These are phyloP conservation scores for Caenorhabditis sp. DNA, from an alignment of 2,888 invertebrate species.

Conservation along the genomic window DNA sequence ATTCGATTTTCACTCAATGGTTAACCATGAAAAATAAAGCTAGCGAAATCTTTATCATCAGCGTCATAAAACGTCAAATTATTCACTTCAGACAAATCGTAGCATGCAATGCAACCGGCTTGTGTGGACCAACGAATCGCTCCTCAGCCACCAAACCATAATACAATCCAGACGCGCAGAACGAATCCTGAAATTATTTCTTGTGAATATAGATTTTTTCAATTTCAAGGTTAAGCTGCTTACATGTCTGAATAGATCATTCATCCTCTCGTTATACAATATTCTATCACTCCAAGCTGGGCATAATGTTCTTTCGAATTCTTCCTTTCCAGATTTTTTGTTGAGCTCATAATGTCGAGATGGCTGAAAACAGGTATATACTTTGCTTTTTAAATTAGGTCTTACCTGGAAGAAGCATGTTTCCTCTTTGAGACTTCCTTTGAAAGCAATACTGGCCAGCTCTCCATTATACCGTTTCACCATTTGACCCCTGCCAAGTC, in stretches of 20 bases:
- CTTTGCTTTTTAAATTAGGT: neutral
- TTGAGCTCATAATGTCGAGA: conserved; percentile 57
- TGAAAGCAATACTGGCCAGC: conserved; percentile 49
- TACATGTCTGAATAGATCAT: conserved; percentile 59
- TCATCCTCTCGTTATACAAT: conserved; percentile 54
- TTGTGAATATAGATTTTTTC: neutral
- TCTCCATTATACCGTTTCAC: conserved; percentile 60
- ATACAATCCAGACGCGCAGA: conserved; percentile 61
- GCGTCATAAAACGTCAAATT: neutral
- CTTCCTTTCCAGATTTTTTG: conserved; percentile 47
- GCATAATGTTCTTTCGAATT: conserved; percentile 53
- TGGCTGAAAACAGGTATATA: conserved; percentile 33
- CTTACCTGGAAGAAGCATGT: conserved; percentile 57
- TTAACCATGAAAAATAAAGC: too few relatives aligned
- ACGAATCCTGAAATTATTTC: conserved; percentile 53
- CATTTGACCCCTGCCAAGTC: conserved; percentile 60
- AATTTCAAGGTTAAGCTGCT: conserved; percentile 4
- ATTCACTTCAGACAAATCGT: conserved; percentile 56
- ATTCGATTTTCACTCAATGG: too few relatives aligned
- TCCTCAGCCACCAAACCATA: conserved; percentile 61
- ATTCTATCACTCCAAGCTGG: conserved; percentile 61
- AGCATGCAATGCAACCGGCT: conserved; percentile 58
- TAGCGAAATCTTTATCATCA: neutral
- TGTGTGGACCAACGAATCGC: conserved; percentile 53
- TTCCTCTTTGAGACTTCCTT: conserved; percentile 53